Conservation (phyloP, 2,888 invertebrate species). For the Sesamia inferens region DNA sequence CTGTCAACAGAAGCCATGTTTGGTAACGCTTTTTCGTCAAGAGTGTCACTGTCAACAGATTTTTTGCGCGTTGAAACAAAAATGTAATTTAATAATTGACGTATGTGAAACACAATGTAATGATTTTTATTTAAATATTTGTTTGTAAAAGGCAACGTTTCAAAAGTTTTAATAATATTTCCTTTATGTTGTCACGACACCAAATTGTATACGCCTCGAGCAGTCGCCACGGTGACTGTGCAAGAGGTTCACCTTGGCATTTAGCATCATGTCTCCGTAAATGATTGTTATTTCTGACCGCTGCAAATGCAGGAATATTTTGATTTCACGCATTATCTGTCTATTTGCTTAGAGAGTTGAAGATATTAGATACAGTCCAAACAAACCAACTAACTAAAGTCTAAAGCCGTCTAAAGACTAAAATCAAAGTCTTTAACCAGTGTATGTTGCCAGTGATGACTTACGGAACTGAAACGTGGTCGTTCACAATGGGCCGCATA, state of each 20-base stretch:
- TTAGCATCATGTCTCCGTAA: slow-evolving; percentile 76
- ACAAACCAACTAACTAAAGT: too few relatives aligned
- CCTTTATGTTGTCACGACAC: slow-evolving; percentile 55
- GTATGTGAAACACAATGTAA: slow-evolving; percentile 1
- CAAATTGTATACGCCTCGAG: slow-evolving; percentile 68
- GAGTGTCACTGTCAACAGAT: not conserved
- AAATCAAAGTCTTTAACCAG: too few relatives aligned
- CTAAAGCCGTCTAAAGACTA: too few relatives aligned
- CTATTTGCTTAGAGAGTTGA: not conserved
- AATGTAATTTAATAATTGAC: not conserved
- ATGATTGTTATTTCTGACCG: slow-evolving; percentile 68
- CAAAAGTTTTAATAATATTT: slow-evolving; percentile 54
- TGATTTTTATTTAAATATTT: slow-evolving; percentile 14
- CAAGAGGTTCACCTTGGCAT: slow-evolving; percentile 86
- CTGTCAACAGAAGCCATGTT: slow-evolving; percentile 7
- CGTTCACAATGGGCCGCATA: too few relatives aligned
- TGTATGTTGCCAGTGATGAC: too few relatives aligned
- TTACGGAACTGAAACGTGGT: too few relatives aligned
- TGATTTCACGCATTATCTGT: slow-evolving; percentile 22
- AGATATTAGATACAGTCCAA: not conserved
- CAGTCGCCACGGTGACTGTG: slow-evolving; percentile 76
- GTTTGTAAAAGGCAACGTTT: slow-evolving; percentile 28
- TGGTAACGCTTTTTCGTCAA: slow-evolving; percentile 9
- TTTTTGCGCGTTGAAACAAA: slow-evolving; percentile 2
- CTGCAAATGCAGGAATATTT: slow-evolving; percentile 53